Conservation (phyloP, 1,140 invertebrate species). For the Zaprionus tsacasi region DNA sequence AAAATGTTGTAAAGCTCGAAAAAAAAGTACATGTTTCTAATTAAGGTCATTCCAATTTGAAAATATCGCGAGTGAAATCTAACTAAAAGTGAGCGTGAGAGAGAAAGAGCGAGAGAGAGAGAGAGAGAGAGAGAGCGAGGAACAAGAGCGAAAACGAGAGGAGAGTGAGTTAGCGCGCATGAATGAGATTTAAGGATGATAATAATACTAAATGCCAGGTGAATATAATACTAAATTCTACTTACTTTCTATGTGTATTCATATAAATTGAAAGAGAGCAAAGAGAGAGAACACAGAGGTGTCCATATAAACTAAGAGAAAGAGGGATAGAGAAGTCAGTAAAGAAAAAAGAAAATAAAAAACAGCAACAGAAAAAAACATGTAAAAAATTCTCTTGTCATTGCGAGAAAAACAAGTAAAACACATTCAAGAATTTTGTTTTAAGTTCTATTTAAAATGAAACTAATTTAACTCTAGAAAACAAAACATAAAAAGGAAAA, state of each 20-base stretch:
- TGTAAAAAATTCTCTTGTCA: slow-evolving; percentile 38
- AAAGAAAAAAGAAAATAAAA: slow-evolving; percentile 19
- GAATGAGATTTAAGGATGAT: slow-evolving; percentile 56
- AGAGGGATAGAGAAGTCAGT: neutral
- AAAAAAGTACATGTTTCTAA: slow-evolving; percentile 82
- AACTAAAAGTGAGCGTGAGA: slow-evolving; percentile 52
- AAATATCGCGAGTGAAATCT: slow-evolving; percentile 78
- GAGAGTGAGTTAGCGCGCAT: slow-evolving; percentile 39
- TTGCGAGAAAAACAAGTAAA: slow-evolving; percentile 53
- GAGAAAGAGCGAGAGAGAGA: slow-evolving; percentile 30
- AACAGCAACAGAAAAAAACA: slow-evolving; percentile 35
- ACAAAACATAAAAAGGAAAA: neutral
- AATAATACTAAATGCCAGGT: slow-evolving; percentile 9
- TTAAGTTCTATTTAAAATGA: slow-evolving; percentile 82
- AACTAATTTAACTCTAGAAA: slow-evolving; percentile 63
- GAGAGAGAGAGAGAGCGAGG: slow-evolving; percentile 30
- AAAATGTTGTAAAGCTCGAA: slow-evolving; percentile 64
- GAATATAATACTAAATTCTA: neutral
- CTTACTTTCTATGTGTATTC: neutral
- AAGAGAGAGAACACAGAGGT: neutral
- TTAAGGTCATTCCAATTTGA: slow-evolving; percentile 83
- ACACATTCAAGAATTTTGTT: slow-evolving; percentile 81
- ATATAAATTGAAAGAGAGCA: neutral
- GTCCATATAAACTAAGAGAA: neutral
- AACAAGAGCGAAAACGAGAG: slow-evolving; percentile 16